Evolutionary conservation across 1,140 invertebrate genomes (phyloP), one percentile per base, ranked within the genome.

Genomic region (Bradynema listronoti): DNA sequence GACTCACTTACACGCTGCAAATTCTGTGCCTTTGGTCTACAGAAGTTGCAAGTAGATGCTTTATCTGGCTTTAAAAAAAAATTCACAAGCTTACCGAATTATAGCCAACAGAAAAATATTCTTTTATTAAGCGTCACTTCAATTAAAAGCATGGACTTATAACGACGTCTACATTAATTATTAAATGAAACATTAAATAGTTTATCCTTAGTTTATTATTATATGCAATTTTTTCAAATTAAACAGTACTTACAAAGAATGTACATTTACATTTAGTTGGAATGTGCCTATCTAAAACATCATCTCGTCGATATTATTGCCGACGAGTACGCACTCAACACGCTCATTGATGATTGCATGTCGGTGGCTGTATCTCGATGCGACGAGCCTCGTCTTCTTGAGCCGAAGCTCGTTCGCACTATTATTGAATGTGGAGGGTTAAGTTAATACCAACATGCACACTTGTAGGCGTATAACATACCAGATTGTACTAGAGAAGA

Each of bases 311-410:
- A 16, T 19, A 30, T 61, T 9, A 46, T 55, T 16, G 59, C 34
- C 4, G 59, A 61, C 49, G 59, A 61, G 47, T 56, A 61, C 27
- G 50, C 49, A 34, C 47, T 61, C 16, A 61, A 61, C 43, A 61
- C 27, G 29, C 29, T 41, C 14, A 61, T 61, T 24, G 59, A 61
- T 29, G 59, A 61, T 41, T 39, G 56, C 16, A 45, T 61, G 14
- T 58, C 59, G 9, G 25, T 56, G 0, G 59, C 59, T 4, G 59
- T 50, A 9, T 30, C 29, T 50, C 27, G 16, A 27, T 50, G 47
- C 34, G 42, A 43, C 6, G 16, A 50, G 47, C 47, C 47, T 4
- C 29, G 27, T 19, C 47, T 50, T 5, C 47, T 50, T n/a, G 47
- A 50, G 5, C 47, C 47, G 5, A n/a, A 16, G 2, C 16, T 27